Base-by-base conservation (phyloP, 1,140 invertebrate species). In the Musca vetustissima region DNA sequence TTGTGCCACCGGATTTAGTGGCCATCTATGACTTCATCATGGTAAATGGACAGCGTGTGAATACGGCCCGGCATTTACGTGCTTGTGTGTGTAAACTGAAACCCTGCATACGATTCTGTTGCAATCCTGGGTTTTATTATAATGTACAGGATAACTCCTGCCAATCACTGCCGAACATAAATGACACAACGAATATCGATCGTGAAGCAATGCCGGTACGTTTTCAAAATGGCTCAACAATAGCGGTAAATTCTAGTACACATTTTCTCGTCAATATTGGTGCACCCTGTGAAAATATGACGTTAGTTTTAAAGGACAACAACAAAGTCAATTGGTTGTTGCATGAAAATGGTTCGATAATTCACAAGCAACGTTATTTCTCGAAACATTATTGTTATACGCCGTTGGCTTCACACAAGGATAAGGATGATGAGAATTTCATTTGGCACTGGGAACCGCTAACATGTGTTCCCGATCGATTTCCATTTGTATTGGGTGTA, bases 1-100 rank as follows among this genome's bases (percentile, higher is more conserved):
- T 36, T 55, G 70, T 78, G 11, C 79, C 79, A 1, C 67, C 28
- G 4, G 72, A 81, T 3, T 32, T 76, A 21, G 73, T 81, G 14
- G 73, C 77, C 8, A 71, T 66, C 57, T 81, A 81, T 57, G 76
- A 81, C 43, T 81, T 79, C 70, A 66, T 79, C 13, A 79, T 80
- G 1, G 71, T 78, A 21, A 75, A 81, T 28, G 75, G 78, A 1
- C 70, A 74, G 1, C 74, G 79, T 0, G 59, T 78, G 13, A 72
- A 75, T 1, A 73, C 73, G 0, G 24, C 50, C 1, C 48, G 64
- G 1, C 79, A 81, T 52, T 64, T 81, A 13, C 68, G 79, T 11
- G 79, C 72, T 4, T 81, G 79, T 52, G 21, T 81, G 43, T 81
- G 79, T 17, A 77, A 77, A 4, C 43, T 73, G 17, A 72, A 61